Percentiles rank a stretch among this genome's conserved stretches.
phyloP scores from a whole-genome alignment of 2,797 vertebrate genomes.

The Betta splendens region DNA sequence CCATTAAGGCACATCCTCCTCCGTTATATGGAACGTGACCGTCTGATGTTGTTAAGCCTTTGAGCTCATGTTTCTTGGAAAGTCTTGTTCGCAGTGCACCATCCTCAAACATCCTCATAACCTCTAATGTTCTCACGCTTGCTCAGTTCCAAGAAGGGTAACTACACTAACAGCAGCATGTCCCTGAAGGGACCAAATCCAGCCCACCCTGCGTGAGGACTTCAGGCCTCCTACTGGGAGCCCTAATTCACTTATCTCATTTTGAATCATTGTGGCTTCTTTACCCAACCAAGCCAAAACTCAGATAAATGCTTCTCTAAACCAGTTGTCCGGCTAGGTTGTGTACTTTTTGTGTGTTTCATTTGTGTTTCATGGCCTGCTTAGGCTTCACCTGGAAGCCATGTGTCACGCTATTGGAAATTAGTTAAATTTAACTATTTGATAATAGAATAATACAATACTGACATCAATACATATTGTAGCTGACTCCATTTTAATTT shows the following conservation, averaged over 20 bases:
- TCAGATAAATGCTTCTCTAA: too few species aligned
- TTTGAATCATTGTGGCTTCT: slow-evolving; percentile 20
- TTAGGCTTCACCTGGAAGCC: too few species aligned
- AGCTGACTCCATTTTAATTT: too few species aligned
- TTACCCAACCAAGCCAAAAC: slow-evolving; percentile 4
- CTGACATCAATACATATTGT: too few species aligned
- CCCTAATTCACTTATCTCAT: slow-evolving; percentile 59
- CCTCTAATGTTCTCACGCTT: background rate
- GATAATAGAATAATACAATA: too few species aligned
- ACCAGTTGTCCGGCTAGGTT: too few species aligned
- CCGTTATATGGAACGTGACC: background rate
- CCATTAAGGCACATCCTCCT: too few species aligned
- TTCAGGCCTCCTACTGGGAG: slow-evolving; percentile 31
- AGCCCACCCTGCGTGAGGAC: slow-evolving; percentile 18
- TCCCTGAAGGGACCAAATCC: slow-evolving; percentile 7
- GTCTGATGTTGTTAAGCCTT: background rate
- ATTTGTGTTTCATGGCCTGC: too few species aligned
- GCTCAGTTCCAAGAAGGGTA: slow-evolving; percentile 41
- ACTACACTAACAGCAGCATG: slow-evolving; percentile 7
- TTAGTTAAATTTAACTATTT: too few species aligned
- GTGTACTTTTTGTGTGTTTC: too few species aligned
- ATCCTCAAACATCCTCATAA: background rate
- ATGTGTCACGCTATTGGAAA: too few species aligned
- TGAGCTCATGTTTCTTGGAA: background rate
- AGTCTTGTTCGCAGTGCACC: background rate